These are phyloP conservation scores for Caenorhabditis wallacei DNA, from an alignment of 2,888 invertebrate genomes.

Conservation along the genomic window DNA sequence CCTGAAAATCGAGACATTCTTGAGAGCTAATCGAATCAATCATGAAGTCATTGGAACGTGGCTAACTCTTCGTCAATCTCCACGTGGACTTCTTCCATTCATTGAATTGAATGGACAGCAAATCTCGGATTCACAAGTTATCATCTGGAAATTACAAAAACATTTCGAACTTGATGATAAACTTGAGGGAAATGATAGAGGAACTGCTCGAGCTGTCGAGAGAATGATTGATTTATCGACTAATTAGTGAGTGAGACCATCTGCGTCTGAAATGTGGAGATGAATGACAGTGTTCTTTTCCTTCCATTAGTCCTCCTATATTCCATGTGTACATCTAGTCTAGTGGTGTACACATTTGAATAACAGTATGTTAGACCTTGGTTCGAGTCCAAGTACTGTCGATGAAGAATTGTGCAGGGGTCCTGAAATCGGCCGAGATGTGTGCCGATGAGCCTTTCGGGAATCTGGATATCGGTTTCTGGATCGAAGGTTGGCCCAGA, in stretches of 20 bases:
- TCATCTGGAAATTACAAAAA: conserved; percentile 71
- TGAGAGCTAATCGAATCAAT: conserved; percentile 79
- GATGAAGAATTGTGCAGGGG: conserved; percentile 81
- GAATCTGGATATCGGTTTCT: conserved; percentile 60
- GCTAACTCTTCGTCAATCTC: conserved; percentile 65
- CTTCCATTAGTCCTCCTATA: background rate
- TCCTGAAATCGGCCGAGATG: conserved; percentile 81
- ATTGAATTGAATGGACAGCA: conserved; percentile 73
- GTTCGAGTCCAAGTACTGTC: conserved; percentile 58
- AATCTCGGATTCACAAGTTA: conserved; percentile 72
- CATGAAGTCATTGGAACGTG: conserved; percentile 74
- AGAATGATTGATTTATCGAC: conserved; percentile 97
- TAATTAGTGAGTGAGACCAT: conserved; percentile 87
- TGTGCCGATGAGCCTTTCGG: conserved; percentile 72
- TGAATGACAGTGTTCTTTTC: background rate
- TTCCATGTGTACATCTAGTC: conserved; percentile 24
- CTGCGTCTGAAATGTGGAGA: conserved; percentile 1
- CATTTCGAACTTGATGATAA: conserved; percentile 86
- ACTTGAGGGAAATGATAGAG: conserved; percentile 91
- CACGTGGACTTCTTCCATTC: conserved; percentile 70
- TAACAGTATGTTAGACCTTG: background rate
- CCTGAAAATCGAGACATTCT: conserved; percentile 81
- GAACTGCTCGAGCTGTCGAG: conserved; percentile 93
- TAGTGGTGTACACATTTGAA: conserved; percentile 36
- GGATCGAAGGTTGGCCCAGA: conserved; percentile 47